A percentile compares a stretch with the other conserved stretches of the same genome.
Evolutionary conservation across 2,113 vertebrate species (phyloP).

Genomic region (Peromyscus leucopus): DNA sequence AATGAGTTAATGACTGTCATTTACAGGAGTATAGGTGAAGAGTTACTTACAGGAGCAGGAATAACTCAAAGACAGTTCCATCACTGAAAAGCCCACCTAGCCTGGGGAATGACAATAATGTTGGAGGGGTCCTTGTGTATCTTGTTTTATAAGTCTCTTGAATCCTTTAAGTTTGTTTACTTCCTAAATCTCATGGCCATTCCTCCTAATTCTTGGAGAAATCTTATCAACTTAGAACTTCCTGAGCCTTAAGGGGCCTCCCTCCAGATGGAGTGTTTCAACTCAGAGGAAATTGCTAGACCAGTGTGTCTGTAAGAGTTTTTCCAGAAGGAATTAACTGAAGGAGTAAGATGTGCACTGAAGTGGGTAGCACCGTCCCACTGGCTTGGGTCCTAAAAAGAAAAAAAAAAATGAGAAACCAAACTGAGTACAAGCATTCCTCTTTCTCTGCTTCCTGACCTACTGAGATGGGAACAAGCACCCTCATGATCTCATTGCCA

Average conservation of each 20-base stretch:
- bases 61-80: not conserved
- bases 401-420: not conserved
- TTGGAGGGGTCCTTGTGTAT: not conserved
- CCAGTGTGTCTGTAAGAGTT: not conserved
- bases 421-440: not conserved
- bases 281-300: not conserved
- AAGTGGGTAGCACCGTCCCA: not conserved
- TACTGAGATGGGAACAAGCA: not conserved
- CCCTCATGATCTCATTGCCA: not conserved
- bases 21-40: not conserved
- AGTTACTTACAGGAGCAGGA: not conserved
- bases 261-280: not conserved
- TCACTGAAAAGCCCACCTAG: not conserved
- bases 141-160: not conserved
- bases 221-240: not conserved
- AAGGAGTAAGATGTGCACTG: not conserved
- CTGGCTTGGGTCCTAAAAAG: not conserved
- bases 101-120: not conserved
- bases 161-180: not conserved
- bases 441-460: not conserved
- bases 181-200: not conserved
- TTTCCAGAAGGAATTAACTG: not conserved
- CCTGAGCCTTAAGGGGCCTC: not conserved
- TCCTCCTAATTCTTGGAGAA: not conserved
- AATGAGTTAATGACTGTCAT: not conserved